Base-by-base conservation (phyloP, 2,797 vertebrate species). In the Microctenopoma stevenorrisi region DNA sequence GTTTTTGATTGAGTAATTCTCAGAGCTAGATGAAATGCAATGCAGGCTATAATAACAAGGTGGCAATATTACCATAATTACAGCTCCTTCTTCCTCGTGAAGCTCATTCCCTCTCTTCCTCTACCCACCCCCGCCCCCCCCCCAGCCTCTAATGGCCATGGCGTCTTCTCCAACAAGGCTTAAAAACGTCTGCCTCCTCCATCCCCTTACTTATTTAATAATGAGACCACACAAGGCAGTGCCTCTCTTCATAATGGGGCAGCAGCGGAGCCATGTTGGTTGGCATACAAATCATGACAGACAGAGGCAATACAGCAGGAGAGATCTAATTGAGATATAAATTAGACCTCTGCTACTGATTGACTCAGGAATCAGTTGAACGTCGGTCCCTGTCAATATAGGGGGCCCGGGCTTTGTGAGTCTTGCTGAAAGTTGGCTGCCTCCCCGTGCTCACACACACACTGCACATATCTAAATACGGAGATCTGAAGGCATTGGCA, bases 201-300 rank as follows among this genome's bases (percentile, higher is more conserved):
- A 92, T 94, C 91, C 90, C 77, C 87, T 89, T 89, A 93, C 92
- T 94, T 93, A 95, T 93, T 94, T 90, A 94, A 94, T 94, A 94
- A 94, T 91, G 91, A 93, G 92, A 93, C 94, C 93, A 88, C 94
- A 94, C 86, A 81, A 90, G 91, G 72, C 92, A 78, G 86, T 90
- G 91, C 91, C 91, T 94, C 92, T 93, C 92, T 94, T 94, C 90
- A 93, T 94, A 94, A 93, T 94, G 94, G 94, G 86, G 82, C 77
- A 63, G 80, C 83, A 75, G 85, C 70, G 66, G 89, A 94, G 91
- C 83, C 84, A 83, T 90, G 78, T 89, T 68, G 65, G 83, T 90
- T 81, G 86, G 87, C 80, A 88, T 89, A 85, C 84, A 87, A 85
- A 91, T 92, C 84, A 86, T 66, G 64, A 81, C 72, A 78, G 86